Conservation (phyloP, 2,113 vertebrate species). For the Saccopteryx bilineata region DNA sequence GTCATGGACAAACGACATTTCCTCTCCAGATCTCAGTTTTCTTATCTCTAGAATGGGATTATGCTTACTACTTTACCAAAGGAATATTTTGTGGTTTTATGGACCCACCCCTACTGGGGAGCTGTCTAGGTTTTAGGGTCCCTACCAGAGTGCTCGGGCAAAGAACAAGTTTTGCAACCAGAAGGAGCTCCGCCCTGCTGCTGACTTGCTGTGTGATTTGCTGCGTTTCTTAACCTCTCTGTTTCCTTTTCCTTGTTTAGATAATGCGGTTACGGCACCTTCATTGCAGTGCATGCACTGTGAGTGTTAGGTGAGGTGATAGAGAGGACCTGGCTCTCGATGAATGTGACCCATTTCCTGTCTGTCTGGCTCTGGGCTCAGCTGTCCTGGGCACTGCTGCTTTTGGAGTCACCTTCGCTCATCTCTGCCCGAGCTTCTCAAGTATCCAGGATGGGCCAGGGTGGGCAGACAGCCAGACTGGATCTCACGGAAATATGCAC, state of each 20-base stretch:
- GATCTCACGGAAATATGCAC: not conserved
- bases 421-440: not conserved
- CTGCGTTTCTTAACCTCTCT: not conserved
- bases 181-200: not conserved
- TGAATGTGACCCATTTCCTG: not conserved
- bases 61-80: not conserved
- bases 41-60: not conserved
- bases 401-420: not conserved
- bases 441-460: not conserved
- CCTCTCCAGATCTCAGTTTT: not conserved
- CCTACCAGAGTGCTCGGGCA: not conserved
- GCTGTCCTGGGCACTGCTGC: not conserved
- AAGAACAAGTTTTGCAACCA: not conserved
- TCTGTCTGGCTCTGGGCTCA: conserved; percentile 15
- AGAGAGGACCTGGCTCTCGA: not conserved
- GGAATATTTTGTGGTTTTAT: not conserved
- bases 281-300: not conserved
- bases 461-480: not conserved
- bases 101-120: not conserved
- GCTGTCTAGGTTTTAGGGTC: not conserved
- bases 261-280: not conserved
- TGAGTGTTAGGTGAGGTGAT: not conserved
- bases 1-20: not conserved
- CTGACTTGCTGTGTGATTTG: not conserved
- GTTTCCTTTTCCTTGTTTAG: conserved; percentile 38